Conservation (phyloP, 2,113 vertebrate genomes). For the Hemicordylus capensis region DNA sequence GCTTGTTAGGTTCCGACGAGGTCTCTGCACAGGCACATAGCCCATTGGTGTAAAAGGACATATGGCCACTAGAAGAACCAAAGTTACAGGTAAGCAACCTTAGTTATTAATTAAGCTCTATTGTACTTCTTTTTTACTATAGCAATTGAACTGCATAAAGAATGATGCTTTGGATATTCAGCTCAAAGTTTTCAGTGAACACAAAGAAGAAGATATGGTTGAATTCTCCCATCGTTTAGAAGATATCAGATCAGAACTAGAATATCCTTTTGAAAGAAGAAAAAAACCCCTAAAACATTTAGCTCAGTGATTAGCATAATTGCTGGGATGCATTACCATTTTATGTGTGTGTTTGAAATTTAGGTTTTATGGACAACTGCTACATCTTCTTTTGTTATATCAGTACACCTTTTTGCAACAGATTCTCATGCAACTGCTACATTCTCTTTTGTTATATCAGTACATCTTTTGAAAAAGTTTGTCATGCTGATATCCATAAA, state of each 20-base stretch:
- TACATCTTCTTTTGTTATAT: too few species aligned
- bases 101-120: neutral
- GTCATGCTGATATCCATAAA: neutral
- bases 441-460: too few species aligned
- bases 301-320: neutral
- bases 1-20: too few species aligned
- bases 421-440: neutral
- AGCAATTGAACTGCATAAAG: constrained; percentile 80
- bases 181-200: constrained; percentile 95
- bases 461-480: neutral
- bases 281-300: neutral
- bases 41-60: too few species aligned
- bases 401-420: neutral
- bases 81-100: too few species aligned
- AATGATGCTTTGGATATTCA: constrained; percentile 97
- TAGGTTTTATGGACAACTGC: neutral
- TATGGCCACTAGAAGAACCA: too few species aligned
- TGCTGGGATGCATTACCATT: neutral
- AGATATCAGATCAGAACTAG: constrained; percentile 91
- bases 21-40: too few species aligned
- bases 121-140: constrained; percentile 41
- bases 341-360: neutral
- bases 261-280: constrained; percentile 91
- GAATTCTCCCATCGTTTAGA: constrained; percentile 94
- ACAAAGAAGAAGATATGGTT: constrained; percentile 96